Base-by-base conservation (phyloP, 2,113 vertebrate genomes). In the Nesogale talazaci region DNA sequence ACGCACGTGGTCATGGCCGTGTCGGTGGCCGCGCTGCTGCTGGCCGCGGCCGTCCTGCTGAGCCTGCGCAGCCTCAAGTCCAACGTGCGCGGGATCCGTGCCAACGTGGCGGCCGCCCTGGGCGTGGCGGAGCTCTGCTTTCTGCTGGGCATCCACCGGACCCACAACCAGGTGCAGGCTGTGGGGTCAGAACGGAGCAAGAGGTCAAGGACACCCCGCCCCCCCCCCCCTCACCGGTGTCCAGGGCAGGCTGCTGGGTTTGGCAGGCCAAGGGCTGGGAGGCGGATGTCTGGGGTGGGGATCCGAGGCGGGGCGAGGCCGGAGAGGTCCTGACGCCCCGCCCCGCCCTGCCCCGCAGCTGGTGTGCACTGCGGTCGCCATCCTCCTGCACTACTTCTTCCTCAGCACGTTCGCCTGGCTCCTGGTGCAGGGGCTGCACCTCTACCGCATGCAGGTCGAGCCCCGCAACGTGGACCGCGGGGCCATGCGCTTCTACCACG, bases 401-500 rank as follows among this genome's bases (percentile, higher is more conserved):
- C 99, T 99, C 98, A 98, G 99, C 86, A 99, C 98, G 11, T 99
- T 99, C 3, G 99, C 99, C 34, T 99, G 99, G 99, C 98, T 99
- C 95, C 99, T 99, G 0, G 99, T 99, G 94, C 99, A 99, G 95
- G 99, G 99, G 40, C 99, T 99, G 83, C 99, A 99, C 94, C 98
- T 99, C 97, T 99, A 99, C 98, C 99, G 99, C 86, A 99, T 99
- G 99, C 99, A 99, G 97, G 99, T 99, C 0, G 99, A 99, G 97
- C 99, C 98, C 2, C 98, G 99, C 84, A 99, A 99, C 2, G 97
- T 99, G 96, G 99, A 99, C 98, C 99, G 98, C 0, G 99, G 99
- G 1, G 99, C 99, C 95, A 99, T 99, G 99, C 98, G 99, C 91
- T 99, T 99, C 98, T 99, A 99, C 97, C 99, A 99, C 0, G 99